Evolutionary conservation across 2,113 vertebrate genomes (phyloP).

Genomic region (Poeciliopsis prolifica): DNA sequence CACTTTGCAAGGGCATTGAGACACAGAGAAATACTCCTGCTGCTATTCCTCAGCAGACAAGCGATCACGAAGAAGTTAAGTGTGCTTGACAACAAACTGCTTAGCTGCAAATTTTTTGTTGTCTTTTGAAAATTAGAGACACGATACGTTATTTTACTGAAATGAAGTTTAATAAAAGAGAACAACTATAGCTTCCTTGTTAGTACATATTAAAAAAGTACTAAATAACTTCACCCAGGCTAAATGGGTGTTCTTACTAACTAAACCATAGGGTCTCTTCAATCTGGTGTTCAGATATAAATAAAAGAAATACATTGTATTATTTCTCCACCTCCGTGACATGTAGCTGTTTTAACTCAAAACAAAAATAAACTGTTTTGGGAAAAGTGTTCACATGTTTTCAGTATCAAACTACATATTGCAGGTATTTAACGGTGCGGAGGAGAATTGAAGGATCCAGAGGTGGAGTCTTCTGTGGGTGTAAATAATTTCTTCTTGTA

Average conservation of each 20-base stretch:
- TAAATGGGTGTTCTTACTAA: no score
- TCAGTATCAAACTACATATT: neutral
- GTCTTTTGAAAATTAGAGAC: no score
- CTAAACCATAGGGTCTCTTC: no score
- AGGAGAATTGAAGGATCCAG: neutral
- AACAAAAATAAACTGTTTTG: neutral
- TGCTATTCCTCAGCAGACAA: constrained; percentile 49
- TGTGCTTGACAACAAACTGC: constrained; percentile 47
- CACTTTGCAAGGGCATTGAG: constrained; percentile 41
- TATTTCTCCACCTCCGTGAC: no score
- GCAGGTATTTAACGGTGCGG: neutral
- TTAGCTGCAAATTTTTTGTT: constrained; percentile 32
- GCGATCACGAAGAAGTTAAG: constrained; percentile 44
- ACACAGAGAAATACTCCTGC: constrained; percentile 40
- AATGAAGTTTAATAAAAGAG: no score
- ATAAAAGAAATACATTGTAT: neutral
- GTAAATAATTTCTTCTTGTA: neutral
- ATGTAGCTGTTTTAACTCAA: neutral
- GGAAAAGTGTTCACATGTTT: neutral
- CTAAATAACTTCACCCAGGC: no score
- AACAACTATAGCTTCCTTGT: no score
- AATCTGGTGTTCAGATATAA: neutral
- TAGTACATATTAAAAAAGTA: no score
- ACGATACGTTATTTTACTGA: no score
- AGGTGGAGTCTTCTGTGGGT: neutral